Conservation (phyloP, 2,888 invertebrate genomes). For the Torymus tubicola region DNA sequence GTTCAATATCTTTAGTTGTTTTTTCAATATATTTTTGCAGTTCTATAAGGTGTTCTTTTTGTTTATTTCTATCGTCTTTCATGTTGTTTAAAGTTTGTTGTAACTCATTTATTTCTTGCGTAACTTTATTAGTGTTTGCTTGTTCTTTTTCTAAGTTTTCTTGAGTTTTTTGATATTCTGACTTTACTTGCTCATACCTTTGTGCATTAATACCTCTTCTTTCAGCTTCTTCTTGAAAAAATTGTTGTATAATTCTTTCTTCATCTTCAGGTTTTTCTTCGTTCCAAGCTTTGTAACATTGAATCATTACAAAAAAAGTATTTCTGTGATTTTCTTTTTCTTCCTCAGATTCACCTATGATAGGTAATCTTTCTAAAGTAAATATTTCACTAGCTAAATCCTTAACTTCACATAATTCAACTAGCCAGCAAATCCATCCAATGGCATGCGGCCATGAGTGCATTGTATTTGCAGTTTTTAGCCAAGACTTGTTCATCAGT, state of each 20-base stretch:
- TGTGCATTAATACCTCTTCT: conserved; percentile 64
- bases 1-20: conserved; percentile 60
- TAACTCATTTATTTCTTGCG: conserved; percentile 57
- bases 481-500: conserved; percentile 79
- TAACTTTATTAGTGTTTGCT: conserved; percentile 52
- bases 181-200: conserved; percentile 53
- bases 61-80: conserved; percentile 60
- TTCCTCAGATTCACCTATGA: conserved; percentile 61
- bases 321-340: conserved; percentile 58
- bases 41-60: conserved; percentile 55
- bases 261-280: conserved; percentile 68
- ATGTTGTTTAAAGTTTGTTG: conserved; percentile 58
- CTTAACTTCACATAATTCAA: conserved; percentile 76
- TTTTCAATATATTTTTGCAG: conserved; percentile 60
- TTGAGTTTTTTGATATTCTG: conserved; percentile 60
- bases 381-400: conserved; percentile 68
- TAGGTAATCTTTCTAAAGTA: conserved; percentile 67
- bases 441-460: conserved; percentile 80
- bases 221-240: conserved; percentile 64
- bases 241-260: conserved; percentile 63
- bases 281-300: conserved; percentile 69
- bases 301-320: conserved; percentile 63
- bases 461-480: conserved; percentile 80
- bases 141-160: conserved; percentile 57
- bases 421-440: conserved; percentile 79